Evolutionary conservation across 2,888 invertebrate species (phyloP).

Genomic region (Apamea sordens): DNA sequence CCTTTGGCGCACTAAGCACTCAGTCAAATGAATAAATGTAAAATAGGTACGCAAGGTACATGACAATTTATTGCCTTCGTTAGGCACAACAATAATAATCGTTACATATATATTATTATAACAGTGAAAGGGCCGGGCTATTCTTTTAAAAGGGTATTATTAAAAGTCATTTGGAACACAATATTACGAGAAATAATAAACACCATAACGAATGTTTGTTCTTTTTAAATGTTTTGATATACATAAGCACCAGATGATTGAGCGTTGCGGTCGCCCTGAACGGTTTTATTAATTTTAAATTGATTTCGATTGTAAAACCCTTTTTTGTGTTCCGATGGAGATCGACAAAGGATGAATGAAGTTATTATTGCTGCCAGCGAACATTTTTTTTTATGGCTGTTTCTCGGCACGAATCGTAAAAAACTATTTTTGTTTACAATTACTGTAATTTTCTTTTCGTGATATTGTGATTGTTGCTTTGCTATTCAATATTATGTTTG

Average conservation of each 20-base stretch:
- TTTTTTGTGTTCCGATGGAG: slow-evolving; percentile 67
- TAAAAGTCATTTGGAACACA: slow-evolving; percentile 76
- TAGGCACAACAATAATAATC: slow-evolving; percentile 59
- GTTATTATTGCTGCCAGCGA: slow-evolving; percentile 71
- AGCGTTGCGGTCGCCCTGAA: slow-evolving; percentile 71
- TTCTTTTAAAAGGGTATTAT: slow-evolving; percentile 75
- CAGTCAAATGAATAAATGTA: slow-evolving; percentile 34
- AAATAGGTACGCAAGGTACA: slow-evolving; percentile 32
- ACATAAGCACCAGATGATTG: slow-evolving; percentile 72
- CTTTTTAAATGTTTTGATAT: slow-evolving; percentile 72
- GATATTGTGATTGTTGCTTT: slow-evolving; percentile 46
- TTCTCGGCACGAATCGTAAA: slow-evolving; percentile 59
- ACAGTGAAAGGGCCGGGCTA: slow-evolving; percentile 75
- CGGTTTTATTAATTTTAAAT: slow-evolving; percentile 77
- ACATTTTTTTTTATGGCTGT: slow-evolving; percentile 62
- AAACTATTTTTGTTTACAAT: slow-evolving; percentile 65
- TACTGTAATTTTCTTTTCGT: slow-evolving; percentile 53
- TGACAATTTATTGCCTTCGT: slow-evolving; percentile 54
- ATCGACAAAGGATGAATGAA: slow-evolving; percentile 72
- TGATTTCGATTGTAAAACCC: slow-evolving; percentile 73
- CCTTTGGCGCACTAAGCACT: slow-evolving; percentile 29
- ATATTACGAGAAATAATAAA: slow-evolving; percentile 75
- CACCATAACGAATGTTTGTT: slow-evolving; percentile 72
- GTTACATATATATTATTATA: slow-evolving; percentile 61
- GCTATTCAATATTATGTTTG: slow-evolving; percentile 13